Percentiles rank a stretch among this genome's conserved stretches.
These are phyloP conservation scores for Imbricaverruca yamaguchii DNA, from an alignment of 2,888 invertebrate genomes.

Conservation along the genomic window DNA sequence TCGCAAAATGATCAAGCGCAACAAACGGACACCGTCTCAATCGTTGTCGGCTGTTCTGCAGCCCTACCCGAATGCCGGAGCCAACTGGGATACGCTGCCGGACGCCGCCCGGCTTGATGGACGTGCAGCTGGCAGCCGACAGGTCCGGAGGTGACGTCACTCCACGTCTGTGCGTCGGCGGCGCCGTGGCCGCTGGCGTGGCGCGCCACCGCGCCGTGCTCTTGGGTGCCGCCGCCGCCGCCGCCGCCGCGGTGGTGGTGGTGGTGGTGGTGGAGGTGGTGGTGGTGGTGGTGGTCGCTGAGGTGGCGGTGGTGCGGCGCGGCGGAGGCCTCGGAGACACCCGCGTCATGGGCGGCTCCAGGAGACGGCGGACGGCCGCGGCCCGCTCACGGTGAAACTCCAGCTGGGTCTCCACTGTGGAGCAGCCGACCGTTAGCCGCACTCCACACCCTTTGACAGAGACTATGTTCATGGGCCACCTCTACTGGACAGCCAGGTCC, in stretches of 20 bases:
- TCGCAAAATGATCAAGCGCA: too few relatives aligned
- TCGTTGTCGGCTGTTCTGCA: too few relatives aligned
- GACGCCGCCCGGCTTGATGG: not conserved
- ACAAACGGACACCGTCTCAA: too few relatives aligned
- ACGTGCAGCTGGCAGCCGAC: not conserved
- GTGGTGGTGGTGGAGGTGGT: conserved; percentile 30
- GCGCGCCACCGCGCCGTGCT: not conserved
- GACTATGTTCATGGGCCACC: too few relatives aligned
- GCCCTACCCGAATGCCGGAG: not conserved
- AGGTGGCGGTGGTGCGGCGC: conserved; percentile 20
- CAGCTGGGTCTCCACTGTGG: conserved; percentile 77
- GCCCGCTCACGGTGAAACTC: conserved; percentile 62
- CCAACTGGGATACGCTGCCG: not conserved
- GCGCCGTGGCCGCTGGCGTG: too few relatives aligned
- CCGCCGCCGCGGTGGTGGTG: not conserved
- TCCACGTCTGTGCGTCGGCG: too few relatives aligned
- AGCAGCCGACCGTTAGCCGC: not conserved
- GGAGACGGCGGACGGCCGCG: conserved; percentile 25
- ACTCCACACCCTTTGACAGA: too few relatives aligned
- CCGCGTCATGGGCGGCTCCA: not conserved
- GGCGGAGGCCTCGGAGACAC: conserved; percentile 21
- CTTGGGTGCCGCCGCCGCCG: not conserved
- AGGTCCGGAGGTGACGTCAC: not conserved
- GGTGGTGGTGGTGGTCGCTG: conserved; percentile 27
- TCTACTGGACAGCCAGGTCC: too few relatives aligned